Conservation (phyloP, 2,797 vertebrate genomes). For the Natrix natrix region DNA sequence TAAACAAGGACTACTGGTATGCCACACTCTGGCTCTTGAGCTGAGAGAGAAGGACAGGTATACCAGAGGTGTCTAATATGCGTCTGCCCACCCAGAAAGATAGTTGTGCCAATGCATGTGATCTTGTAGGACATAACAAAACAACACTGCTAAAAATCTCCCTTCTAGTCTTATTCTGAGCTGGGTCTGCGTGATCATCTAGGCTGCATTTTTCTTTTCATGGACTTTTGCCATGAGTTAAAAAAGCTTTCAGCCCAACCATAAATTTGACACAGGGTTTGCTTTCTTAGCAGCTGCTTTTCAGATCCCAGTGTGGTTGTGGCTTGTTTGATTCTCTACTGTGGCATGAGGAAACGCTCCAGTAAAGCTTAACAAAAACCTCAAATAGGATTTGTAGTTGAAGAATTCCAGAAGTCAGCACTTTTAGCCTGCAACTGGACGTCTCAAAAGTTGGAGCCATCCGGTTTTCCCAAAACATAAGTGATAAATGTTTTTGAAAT, state of each 20-base stretch:
- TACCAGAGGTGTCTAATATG: background rate
- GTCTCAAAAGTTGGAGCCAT: background rate
- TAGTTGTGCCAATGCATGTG: background rate
- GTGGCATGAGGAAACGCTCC: background rate
- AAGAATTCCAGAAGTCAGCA: background rate
- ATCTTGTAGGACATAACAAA: background rate
- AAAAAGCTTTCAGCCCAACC: background rate
- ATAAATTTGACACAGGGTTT: constrained; percentile 42
- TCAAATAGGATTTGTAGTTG: background rate
- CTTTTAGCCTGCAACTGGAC: background rate
- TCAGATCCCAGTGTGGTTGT: background rate
- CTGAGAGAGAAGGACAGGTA: background rate
- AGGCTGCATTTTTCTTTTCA: background rate
- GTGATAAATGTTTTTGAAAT: background rate
- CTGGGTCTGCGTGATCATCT: background rate
- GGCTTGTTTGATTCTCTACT: background rate
- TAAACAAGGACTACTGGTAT: background rate
- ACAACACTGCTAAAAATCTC: background rate
- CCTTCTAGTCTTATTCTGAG: background rate
- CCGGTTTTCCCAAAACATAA: background rate
- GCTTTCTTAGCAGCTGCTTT: constrained; percentile 40
- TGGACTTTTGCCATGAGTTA: background rate
- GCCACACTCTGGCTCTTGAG: background rate
- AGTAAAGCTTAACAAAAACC: background rate
- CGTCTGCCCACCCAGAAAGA: background rate